Conservation (phyloP, 2,888 invertebrate species). For the Pandemis cinnamomeana region DNA sequence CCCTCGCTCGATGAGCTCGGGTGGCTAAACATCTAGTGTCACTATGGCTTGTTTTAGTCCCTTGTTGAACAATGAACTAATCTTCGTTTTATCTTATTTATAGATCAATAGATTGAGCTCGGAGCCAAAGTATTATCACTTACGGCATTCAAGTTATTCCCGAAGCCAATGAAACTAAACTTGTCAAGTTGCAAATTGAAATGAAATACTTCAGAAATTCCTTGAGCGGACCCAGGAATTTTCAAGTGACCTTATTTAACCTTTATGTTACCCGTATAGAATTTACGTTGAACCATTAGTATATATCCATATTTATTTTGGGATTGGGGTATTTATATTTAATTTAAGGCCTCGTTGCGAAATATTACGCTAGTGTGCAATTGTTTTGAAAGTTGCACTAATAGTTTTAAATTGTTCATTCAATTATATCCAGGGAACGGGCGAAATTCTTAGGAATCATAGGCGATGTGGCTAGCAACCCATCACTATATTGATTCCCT, state of each 20-base stretch:
- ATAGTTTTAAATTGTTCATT: too few relatives aligned
- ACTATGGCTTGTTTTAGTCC: too few relatives aligned
- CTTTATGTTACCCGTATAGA: neutral
- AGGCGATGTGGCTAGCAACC: too few relatives aligned
- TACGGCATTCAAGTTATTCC: neutral
- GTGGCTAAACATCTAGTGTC: too few relatives aligned
- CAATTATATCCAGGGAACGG: too few relatives aligned
- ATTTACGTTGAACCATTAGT: neutral
- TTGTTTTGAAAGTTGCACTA: too few relatives aligned
- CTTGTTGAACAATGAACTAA: too few relatives aligned
- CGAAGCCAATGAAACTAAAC: slow-evolving; percentile 4
- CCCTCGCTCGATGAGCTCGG: too few relatives aligned
- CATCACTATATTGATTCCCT: too few relatives aligned
- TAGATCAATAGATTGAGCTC: neutral
- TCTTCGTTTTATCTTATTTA: neutral
- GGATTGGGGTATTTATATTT: neutral
- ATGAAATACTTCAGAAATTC: slow-evolving; percentile 15
- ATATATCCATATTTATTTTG: neutral
- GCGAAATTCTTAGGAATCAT: too few relatives aligned
- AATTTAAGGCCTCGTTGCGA: too few relatives aligned
- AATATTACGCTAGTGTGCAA: too few relatives aligned
- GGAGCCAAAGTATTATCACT: neutral
- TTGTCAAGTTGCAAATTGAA: slow-evolving; percentile 2
- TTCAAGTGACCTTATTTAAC: neutral
- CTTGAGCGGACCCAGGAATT: neutral